Evolutionary conservation across 1,140 invertebrate species (phyloP), one percentile per base, ranked within the genome.

Genomic region (Pseudomyrmex cubaensis): DNA sequence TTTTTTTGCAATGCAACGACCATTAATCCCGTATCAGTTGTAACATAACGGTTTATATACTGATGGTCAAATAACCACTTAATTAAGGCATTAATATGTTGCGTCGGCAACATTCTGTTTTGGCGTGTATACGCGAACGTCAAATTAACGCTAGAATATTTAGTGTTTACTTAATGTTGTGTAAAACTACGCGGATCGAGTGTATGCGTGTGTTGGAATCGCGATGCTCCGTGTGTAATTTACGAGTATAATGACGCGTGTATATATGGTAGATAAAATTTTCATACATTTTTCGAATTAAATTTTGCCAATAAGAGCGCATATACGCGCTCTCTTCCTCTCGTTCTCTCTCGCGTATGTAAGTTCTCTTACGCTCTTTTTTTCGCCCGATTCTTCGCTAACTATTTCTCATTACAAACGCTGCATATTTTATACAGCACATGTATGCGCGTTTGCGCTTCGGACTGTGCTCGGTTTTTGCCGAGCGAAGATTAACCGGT

Each of bases 291-390:
- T 78, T 35, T 17, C 1, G 76, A 57, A 35, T 12, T 35, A 59
- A 78, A 78, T 72, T 78, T 70, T 15, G 66, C 66, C 66, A 70
- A 80, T 80, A 80, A 70, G 52, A 44, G n/a, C 48, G 66, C 44
- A 25, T 61, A 44, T 59, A 54, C 44, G 76, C 52, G 35, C 35
- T 0, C 35, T 35, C 35, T 35, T 35, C 7, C 35, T 35, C 35
- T 35, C 35, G 0, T 35, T 35, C 35, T 35, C 35, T 35, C 35
- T 35, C 35, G 35, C 35, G 35, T 35, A 35, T 35, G 7, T 35
- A 35, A 35, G 5, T 35, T 35, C 35, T 35, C 7, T 35, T 35
- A 35, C 35, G 35, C 0, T 35, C 2, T 35, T 35, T 35, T 7
- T 35, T 35, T 7, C 5, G 5, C 5, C 2, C 25, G 25, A 25